phyloP scores from a whole-genome alignment of 1,140 invertebrate species.

The Ridgeia piscesae region DNA sequence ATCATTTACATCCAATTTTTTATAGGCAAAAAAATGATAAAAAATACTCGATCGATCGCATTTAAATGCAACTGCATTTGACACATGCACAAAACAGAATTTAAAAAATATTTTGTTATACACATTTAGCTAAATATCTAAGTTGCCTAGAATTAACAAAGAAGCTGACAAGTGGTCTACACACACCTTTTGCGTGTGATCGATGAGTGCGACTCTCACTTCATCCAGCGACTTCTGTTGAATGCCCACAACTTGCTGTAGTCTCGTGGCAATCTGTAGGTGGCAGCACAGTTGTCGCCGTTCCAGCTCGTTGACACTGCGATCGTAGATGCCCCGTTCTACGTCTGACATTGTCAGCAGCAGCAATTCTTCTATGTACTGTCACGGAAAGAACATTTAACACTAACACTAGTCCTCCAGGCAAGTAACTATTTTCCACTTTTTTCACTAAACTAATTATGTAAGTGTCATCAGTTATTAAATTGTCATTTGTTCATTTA shows the following conservation, averaged over 20 bases:
- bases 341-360: conserved; percentile 20
- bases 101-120: too few relatives aligned
- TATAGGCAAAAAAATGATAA: too few relatives aligned
- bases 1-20: too few relatives aligned
- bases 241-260: conserved; percentile 6
- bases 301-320: conserved; percentile 1
- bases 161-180: not conserved
- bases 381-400: not conserved
- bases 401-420: too few relatives aligned
- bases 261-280: conserved; percentile 16
- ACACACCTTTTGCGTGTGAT: conserved; percentile 9
- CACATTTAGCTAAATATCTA: not conserved
- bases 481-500: too few relatives aligned
- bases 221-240: conserved; percentile 20
- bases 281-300: conserved; percentile 20
- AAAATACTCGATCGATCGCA: too few relatives aligned
- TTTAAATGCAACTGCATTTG: too few relatives aligned
- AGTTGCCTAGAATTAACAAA: not conserved
- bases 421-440: too few relatives aligned
- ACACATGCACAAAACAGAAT: too few relatives aligned
- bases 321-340: conserved; percentile 13
- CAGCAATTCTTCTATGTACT: conserved; percentile 19
- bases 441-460: too few relatives aligned
- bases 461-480: too few relatives aligned
- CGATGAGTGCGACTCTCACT: conserved; percentile 9